Evolutionary conservation across 1,140 invertebrate species (phyloP), one percentile per base, ranked within the genome.

Genomic region (Prorops nasuta): DNA sequence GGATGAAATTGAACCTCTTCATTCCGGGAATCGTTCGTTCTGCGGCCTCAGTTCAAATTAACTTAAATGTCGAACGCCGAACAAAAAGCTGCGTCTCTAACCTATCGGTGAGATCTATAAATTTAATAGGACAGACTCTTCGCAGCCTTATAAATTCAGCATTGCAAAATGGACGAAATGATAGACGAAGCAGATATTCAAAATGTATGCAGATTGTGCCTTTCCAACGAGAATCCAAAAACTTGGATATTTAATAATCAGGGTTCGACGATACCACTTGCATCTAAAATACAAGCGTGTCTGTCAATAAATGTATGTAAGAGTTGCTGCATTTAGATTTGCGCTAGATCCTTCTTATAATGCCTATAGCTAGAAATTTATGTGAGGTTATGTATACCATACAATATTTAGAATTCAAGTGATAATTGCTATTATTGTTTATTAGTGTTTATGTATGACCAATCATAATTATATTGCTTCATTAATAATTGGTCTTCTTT

Each of bases 141-240:
- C 10, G 24, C 10, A 28, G 10, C 4, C 10, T 28, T 28, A 28
- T 28, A 28, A 28, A 28, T 6, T 6, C 10, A 28, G 10, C 10
- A 28, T 10, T 6, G 24, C 24, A 66, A 54, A 44, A 74, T 76
- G 75, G 67, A 72, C 40, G 67, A 69, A 36, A 57, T 69, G 19
- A 64, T 67, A 9, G 73, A 72, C 31, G 32, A 54, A 49, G 9
- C 4, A 28, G 67, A 65, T 42, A 56, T 75, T 28, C 64, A 76
- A 45, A 63, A 61, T 69, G 79, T 81, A 58, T 85, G 84, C 72
- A 79, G 84, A 71, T 77, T 85, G 51, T 85, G 84, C 74, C 79
- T 84, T 60, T 79, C 81, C 57, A 55, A 57, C 10, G 80, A 83
- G 59, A 80, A 80, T 62, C 74, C 79, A 49, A 74, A 64, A 20